Conservation (phyloP, 23 tunicate species). For the Aplidium turbinatum region DNA sequence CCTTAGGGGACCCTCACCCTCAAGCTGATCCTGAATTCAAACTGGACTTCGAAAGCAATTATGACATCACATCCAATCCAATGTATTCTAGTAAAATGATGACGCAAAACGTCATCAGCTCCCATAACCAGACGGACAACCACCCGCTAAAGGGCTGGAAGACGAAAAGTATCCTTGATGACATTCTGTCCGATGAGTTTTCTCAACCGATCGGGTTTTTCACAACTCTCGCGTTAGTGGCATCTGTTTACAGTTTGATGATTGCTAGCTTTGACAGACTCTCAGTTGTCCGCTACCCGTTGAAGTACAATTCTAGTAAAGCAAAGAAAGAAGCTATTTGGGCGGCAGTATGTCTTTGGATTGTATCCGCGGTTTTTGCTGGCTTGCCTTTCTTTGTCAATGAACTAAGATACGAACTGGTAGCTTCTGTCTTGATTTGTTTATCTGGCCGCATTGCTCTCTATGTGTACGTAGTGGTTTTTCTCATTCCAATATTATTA, state of each 20-base stretch:
- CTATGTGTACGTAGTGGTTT: not conserved
- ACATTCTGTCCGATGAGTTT: not conserved
- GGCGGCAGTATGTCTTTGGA: not conserved
- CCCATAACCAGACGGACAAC: not conserved
- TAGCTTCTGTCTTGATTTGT: not conserved
- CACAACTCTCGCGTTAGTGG: conserved; percentile 9
- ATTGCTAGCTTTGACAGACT: conserved; percentile 19
- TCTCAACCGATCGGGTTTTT: not conserved
- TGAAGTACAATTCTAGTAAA: conserved; percentile 2
- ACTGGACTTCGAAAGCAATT: too few relatives aligned
- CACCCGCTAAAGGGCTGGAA: not conserved
- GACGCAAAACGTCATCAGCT: not conserved
- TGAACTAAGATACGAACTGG: not conserved
- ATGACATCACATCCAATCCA: too few relatives aligned
- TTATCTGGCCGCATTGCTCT: conserved; percentile 8
- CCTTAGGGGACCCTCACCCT: too few relatives aligned
- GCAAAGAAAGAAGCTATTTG: not conserved
- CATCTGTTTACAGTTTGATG: not conserved
- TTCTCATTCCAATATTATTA: conserved; percentile 5
- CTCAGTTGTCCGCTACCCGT: not conserved
- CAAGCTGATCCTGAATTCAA: too few relatives aligned
- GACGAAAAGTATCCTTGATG: not conserved
- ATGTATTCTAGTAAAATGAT: not conserved
- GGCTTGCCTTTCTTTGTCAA: not conserved
- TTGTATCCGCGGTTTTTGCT: conserved; percentile 4